Conservation (phyloP, 2,888 invertebrate species). For the Drepanosiphum platanoidis region DNA sequence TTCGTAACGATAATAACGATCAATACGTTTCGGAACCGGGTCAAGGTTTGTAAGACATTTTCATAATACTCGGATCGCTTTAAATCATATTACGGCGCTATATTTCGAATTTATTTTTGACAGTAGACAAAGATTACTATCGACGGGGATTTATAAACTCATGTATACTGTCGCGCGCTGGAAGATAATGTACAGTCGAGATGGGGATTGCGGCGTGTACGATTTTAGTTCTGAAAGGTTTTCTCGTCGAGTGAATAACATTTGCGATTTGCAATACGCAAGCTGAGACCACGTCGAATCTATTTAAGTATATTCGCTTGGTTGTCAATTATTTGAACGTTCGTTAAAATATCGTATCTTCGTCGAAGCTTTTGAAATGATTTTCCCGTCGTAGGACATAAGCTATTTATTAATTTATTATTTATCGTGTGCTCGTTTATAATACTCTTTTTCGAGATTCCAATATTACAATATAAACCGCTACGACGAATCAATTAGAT, state of each 20-base stretch:
- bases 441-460: neutral
- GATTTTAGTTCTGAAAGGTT: neutral
- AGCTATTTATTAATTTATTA: neutral
- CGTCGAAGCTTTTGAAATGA: slow-evolving; percentile 7
- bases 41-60: neutral
- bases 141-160: neutral
- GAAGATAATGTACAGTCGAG: neutral
- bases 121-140: neutral
- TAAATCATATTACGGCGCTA: neutral
- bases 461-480: neutral
- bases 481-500: neutral
- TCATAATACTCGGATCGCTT: neutral
- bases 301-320: slow-evolving; percentile 1
- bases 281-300: neutral
- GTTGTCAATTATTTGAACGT: neutral
- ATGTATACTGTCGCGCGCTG: neutral
- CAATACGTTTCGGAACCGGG: neutral
- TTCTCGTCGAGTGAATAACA: neutral
- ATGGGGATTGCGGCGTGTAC: neutral
- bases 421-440: too few species aligned
- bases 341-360: neutral
- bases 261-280: neutral
- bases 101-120: neutral
- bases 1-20: neutral
- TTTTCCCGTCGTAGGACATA: neutral